Percentiles rank a stretch among this genome's conserved stretches.
Conservation (phyloP, 2,888 invertebrate genomes). For the Chydorus sphaericus region DNA sequence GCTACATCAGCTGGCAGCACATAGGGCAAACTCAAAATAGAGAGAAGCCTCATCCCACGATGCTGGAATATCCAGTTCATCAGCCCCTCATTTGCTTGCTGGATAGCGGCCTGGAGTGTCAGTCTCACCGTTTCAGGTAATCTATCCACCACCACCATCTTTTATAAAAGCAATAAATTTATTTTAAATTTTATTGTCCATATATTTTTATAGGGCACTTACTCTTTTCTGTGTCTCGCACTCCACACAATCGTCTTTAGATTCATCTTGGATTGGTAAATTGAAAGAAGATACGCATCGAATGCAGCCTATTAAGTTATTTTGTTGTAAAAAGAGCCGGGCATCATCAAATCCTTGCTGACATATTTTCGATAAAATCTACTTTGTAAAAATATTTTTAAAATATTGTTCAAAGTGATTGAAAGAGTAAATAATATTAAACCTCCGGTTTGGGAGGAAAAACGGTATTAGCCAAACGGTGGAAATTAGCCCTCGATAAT, state of each 20-base stretch:
- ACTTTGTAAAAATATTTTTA: too few species aligned
- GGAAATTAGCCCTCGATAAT: constrained; percentile 83
- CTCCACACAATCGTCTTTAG: constrained; percentile 7
- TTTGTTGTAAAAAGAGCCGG: constrained; percentile 65
- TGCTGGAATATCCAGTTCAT: constrained; percentile 81
- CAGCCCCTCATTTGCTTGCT: constrained; percentile 78
- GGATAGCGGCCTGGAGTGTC: constrained; percentile 83
- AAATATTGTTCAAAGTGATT: too few species aligned
- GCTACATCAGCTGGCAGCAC: constrained; percentile 76
- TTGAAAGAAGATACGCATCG: constrained; percentile 58
- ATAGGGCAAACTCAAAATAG: constrained; percentile 68
- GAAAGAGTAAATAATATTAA: too few species aligned
- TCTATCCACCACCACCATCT: constrained; percentile 76
- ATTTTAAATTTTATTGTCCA: too few species aligned
- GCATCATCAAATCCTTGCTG: constrained; percentile 94
- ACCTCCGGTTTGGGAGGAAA: constrained; percentile 93
- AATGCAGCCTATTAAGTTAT: constrained; percentile 82
- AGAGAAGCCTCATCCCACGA: constrained; percentile 61
- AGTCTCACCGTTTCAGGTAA: constrained; percentile 79
- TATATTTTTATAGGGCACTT: too few species aligned
- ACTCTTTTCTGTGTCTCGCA: constrained; percentile 13
- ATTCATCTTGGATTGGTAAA: not conserved
- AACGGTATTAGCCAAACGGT: constrained; percentile 77
- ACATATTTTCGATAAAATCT: constrained; percentile 74
- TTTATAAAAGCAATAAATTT: constrained; percentile 24